Conservation (phyloP, 2,113 vertebrate genomes). For the Semicossyphus pulcher region DNA sequence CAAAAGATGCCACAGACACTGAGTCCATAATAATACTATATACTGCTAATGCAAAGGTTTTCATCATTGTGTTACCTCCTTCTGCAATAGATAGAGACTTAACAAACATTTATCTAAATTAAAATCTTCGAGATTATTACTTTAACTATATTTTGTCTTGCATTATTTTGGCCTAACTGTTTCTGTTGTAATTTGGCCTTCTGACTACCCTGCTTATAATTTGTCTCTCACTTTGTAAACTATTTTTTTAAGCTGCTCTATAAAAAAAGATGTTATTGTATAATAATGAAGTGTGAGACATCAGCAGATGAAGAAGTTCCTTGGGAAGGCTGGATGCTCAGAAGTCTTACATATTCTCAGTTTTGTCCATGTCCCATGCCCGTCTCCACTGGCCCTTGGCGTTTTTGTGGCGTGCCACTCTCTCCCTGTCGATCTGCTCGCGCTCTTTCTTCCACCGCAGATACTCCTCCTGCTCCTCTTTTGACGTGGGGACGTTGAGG, state of each 20-base stretch:
- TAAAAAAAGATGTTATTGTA: neutral
- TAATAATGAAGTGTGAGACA: neutral
- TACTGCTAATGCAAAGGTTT: too few species aligned
- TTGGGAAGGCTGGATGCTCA: neutral
- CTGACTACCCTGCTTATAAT: too few species aligned
- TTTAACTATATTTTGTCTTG: too few species aligned
- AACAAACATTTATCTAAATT: too few species aligned
- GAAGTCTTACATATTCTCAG: slow-evolving; percentile 89
- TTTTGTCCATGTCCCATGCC: slow-evolving; percentile 96
- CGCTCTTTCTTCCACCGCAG: slow-evolving; percentile 93
- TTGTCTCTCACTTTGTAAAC: neutral
- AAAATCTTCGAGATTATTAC: too few species aligned
- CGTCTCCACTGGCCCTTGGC: slow-evolving; percentile 96
- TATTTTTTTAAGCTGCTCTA: neutral
- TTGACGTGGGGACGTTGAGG: slow-evolving; percentile 79
- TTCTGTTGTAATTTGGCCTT: too few species aligned
- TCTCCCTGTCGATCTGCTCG: slow-evolving; percentile 92
- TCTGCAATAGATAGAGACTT: too few species aligned
- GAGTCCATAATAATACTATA: too few species aligned
- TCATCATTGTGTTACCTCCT: too few species aligned
- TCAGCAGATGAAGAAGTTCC: slow-evolving; percentile 8
- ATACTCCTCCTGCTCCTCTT: slow-evolving; percentile 89
- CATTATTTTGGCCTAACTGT: too few species aligned
- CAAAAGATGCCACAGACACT: too few species aligned
- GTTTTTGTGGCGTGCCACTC: slow-evolving; percentile 93